These are phyloP conservation scores for Cygnus buccinator DNA, from an alignment of 2,113 vertebrate genomes.

Conservation along the genomic window DNA sequence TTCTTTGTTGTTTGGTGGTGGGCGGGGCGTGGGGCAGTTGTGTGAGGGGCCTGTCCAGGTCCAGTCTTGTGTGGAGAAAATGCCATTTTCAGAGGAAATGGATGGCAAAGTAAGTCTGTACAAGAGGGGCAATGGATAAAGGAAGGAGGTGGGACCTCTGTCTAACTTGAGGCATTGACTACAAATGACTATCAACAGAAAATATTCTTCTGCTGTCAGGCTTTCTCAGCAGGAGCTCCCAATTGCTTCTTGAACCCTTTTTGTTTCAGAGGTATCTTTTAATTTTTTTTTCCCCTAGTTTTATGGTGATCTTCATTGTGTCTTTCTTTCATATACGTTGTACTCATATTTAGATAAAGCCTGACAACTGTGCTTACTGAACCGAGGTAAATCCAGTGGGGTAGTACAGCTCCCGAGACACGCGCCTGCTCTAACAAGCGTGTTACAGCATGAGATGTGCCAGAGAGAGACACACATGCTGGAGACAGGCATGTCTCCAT, in stretches of 20 bases:
- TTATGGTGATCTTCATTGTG: neutral
- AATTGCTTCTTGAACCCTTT: neutral
- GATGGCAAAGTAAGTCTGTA: neutral
- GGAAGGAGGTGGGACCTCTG: neutral
- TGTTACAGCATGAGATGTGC: neutral
- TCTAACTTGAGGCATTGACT: neutral
- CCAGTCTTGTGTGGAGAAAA: neutral
- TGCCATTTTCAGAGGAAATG: neutral
- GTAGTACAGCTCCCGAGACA: neutral
- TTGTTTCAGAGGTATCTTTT: neutral
- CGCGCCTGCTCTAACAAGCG: neutral
- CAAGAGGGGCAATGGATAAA: neutral
- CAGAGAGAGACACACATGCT: neutral
- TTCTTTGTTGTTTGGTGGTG: neutral
- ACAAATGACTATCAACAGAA: neutral
- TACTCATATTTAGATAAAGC: neutral
- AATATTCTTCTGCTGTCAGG: neutral
- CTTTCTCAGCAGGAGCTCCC: neutral
- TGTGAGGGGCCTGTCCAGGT: neutral
- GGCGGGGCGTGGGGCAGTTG: neutral
- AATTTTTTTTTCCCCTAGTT: neutral
- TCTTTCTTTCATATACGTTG: neutral
- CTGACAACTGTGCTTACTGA: neutral
- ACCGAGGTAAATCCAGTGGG: neutral
- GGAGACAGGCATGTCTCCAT: neutral